Evolutionary conservation across 35 echinoderm and acorn worm genomes (phyloP), one percentile per base, ranked within the genome.

Genomic region (Apostichopus parvimensis): DNA sequence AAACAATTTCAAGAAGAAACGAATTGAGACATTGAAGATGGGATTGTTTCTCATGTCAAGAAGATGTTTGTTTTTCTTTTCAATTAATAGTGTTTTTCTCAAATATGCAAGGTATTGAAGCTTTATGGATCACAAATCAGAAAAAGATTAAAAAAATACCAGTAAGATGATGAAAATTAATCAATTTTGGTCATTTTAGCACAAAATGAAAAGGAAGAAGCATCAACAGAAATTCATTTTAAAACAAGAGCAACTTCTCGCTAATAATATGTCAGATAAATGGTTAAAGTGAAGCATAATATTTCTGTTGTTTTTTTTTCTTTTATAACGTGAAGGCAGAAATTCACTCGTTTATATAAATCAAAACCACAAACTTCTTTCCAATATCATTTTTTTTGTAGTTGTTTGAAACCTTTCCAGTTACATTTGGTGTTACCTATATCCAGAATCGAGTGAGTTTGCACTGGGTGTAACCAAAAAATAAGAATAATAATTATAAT

Each of bases 391-490:
- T 68, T 68, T 75, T 75, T 75, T 75, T 75, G 71, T 75, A 75
- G 70, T 73, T 73, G 70, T 73, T 73, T 73, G 70, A 73, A 75
- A 75, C n/a, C 71, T 75, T 75, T 75, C 71, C 71, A 75, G 71
- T 75, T 75, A 75, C 71, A 75, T 14, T 75, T 20, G 20, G 71
- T 75, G 71, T 75, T 75, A 75, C n/a, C 71, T 75, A 75, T 75
- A 75, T 75, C 71, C 14, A 75, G 71, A 75, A 75, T 75, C 71
- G 71, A 75, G 71, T 75, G 71, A 75, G 71, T 75, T 75, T 75
- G 71, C 71, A 75, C 71, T 75, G 71, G 71, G 71, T 75, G 71
- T 75, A 75, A 75, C 71, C 11, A 75, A 75, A 75, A 73, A 68
- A 45, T 45, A 45, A 45, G 34, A 45, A 9, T 61, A 61, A 75